Evolutionary conservation across 2,797 vertebrate species (phyloP).

Genomic region (Scyliorhinus canicula): DNA sequence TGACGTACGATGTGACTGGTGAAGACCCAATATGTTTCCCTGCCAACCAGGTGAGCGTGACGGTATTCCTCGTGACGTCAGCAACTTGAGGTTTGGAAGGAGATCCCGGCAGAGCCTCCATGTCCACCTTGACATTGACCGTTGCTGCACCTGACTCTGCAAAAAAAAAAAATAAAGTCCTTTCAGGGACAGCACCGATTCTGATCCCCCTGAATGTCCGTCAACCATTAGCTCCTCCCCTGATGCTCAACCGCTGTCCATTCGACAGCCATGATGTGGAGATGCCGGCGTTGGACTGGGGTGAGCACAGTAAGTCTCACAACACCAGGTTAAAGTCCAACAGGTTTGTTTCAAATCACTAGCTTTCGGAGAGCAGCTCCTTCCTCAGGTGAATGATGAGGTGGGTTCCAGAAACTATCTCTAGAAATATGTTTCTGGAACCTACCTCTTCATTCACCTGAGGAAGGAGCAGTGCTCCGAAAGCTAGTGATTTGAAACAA

Average conservation of each 20-base stretch:
- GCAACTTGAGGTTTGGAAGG: constrained; percentile 96
- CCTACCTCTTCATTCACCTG: too few relatives aligned
- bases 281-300: too few relatives aligned
- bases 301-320: too few relatives aligned
- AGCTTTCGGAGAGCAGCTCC: too few relatives aligned
- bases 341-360: too few relatives aligned
- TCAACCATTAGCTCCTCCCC: neutral
- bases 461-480: too few relatives aligned
- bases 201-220: neutral
- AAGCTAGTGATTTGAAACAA: too few relatives aligned
- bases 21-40: constrained; percentile 70
- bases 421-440: too few relatives aligned
- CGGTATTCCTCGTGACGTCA: constrained; percentile 93
- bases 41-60: constrained; percentile 91
- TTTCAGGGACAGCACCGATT: neutral
- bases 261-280: too few relatives aligned
- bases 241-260: neutral
- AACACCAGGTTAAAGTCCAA: too few relatives aligned
- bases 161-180: neutral
- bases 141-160: constrained; percentile 73
- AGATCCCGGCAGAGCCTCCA: constrained; percentile 83
- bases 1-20: constrained; percentile 81
- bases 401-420: too few relatives aligned
- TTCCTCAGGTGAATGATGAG: too few relatives aligned
- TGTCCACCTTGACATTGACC: constrained; percentile 76